Percentiles rank a stretch among this genome's conserved stretches.
phyloP scores from a whole-genome alignment of 2,888 invertebrate species.

The Zootermopsis nevadensis region DNA sequence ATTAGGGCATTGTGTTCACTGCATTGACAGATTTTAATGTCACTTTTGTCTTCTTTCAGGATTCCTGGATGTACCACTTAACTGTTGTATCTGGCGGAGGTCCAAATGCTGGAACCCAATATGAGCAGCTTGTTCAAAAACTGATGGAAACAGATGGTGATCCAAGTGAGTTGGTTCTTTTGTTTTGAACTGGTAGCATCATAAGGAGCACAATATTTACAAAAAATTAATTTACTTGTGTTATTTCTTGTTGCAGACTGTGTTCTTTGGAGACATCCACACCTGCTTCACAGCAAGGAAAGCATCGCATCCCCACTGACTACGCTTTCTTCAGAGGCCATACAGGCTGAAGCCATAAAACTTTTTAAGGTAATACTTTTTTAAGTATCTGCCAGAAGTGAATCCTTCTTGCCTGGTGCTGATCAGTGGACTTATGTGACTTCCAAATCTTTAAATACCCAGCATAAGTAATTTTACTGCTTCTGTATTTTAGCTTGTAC shows the following conservation, averaged over 20 bases:
- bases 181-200: too few species aligned
- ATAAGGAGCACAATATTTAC: too few species aligned
- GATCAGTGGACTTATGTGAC: too few species aligned
- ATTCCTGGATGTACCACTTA: constrained; percentile 72
- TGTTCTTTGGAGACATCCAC: constrained; percentile 94
- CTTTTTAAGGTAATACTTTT: constrained; percentile 82
- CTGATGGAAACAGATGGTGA: constrained; percentile 97
- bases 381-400: neutral
- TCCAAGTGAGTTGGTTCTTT: constrained; percentile 72
- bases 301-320: constrained; percentile 90
- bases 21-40: too few species aligned
- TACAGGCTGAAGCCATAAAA: constrained; percentile 93
- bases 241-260: constrained; percentile 69
- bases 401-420: neutral
- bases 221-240: too few species aligned
- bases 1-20: too few species aligned
- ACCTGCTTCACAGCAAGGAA: constrained; percentile 90
- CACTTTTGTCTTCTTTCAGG: constrained; percentile 59
- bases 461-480: too few species aligned
- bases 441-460: too few species aligned
- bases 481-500: too few species aligned
- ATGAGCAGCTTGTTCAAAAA: constrained; percentile 94
- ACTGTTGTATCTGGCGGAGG: constrained; percentile 96
- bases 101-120: constrained; percentile 92
- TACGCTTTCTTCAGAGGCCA: constrained; percentile 86